Evolutionary conservation across 1,140 invertebrate species (phyloP), one percentile per base, ranked within the genome.

Genomic region (Tyrophagus putrescentiae): DNA sequence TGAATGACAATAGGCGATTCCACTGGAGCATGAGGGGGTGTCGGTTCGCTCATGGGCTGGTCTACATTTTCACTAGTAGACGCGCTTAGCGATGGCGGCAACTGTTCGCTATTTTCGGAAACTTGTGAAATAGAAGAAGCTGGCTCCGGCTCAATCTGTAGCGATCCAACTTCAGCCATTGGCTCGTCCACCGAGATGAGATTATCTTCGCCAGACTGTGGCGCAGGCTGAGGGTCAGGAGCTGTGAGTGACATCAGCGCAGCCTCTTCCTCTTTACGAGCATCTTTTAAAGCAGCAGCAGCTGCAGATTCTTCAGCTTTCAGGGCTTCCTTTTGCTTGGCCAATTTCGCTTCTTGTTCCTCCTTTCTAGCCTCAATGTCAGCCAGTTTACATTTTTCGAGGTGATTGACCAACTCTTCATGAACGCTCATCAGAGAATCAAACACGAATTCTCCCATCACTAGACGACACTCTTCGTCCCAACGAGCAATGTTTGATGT

Each of bases 381-480:
- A 29, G 45, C 21, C 45, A 39, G 13, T 39, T n/a, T 70, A 58
- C 76, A 68, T 45, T 77, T 79, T 61, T 79, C 76, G 36, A 80
- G 65, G 3, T 70, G 67, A 50, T 75, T 72, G 41, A 79, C 72
- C 29, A 80, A 74, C n/a, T 72, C 68, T 45, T 73, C 63, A 64
- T 79, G 79, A n/a, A 78, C 66, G 33, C 70, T 74, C 73, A 62
- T 57, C 16, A 86, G 80, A 67, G 82, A 82, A 70, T 90, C 86
- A 64, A 85, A 82, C 61, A 86, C 78, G 41, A 82, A 85, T 67
- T 88, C 85, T 25, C 83, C 82, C 72, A 89, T 86, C 1, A 90
- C 69, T 2, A 85, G 78, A 68, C 84, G 80, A 4, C 84, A 80
- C 69, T 91, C 87, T 71, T 90, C 87, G 53, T 84, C 84, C 87